Percentiles rank a stretch among this genome's conserved stretches.
Evolutionary conservation across 1,140 invertebrate species (phyloP).

Genomic region (Lordiphosa clarofinis): DNA sequence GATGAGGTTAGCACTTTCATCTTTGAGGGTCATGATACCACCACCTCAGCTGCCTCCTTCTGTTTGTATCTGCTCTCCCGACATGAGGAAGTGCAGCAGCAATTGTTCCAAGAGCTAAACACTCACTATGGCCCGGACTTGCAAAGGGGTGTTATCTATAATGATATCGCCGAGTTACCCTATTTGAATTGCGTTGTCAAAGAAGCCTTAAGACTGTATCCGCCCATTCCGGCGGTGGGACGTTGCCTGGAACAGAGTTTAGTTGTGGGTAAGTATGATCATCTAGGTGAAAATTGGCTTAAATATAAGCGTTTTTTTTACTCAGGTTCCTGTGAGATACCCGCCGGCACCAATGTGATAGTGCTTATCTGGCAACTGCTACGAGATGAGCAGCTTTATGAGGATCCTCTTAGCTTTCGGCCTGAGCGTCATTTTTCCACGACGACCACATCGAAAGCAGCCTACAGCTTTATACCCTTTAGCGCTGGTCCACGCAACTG

Average conservation of each 20-base stretch:
- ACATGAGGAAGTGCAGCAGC: slow-evolving; percentile 79
- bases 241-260: slow-evolving; percentile 81
- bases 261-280: slow-evolving; percentile 47
- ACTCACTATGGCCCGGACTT: slow-evolving; percentile 79
- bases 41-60: slow-evolving; percentile 56
- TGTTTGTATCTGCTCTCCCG: slow-evolving; percentile 55
- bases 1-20: slow-evolving; percentile 86
- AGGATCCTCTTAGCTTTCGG: slow-evolving; percentile 80
- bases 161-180: slow-evolving; percentile 82
- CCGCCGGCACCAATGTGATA: slow-evolving; percentile 72
- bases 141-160: slow-evolving; percentile 66
- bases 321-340: slow-evolving; percentile 45
- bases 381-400: slow-evolving; percentile 42
- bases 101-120: slow-evolving; percentile 82
- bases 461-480: slow-evolving; percentile 83
- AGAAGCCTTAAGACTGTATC: slow-evolving; percentile 82
- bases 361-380: slow-evolving; percentile 79
- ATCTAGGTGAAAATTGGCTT: neutral
- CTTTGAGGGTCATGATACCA: slow-evolving; percentile 81
- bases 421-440: slow-evolving; percentile 81
- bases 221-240: slow-evolving; percentile 83
- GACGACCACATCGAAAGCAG: neutral
- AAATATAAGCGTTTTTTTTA: neutral
- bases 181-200: slow-evolving; percentile 83
- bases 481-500: slow-evolving; percentile 88